phyloP scores from a whole-genome alignment of 2,797 vertebrate genomes.

The Hemibagrus guttatus region DNA sequence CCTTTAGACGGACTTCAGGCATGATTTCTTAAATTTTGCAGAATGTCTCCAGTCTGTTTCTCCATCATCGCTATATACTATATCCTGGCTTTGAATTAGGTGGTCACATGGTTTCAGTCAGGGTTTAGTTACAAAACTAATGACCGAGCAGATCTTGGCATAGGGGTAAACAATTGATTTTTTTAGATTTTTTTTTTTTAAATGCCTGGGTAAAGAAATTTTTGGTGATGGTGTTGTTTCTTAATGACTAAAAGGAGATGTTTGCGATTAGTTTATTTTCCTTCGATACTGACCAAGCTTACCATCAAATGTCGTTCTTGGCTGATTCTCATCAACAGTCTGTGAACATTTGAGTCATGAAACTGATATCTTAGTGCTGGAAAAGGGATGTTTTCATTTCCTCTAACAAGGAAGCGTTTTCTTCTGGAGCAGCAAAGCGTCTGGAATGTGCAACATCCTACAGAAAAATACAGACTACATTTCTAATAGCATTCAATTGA shows the following conservation, averaged over 20 bases:
- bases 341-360: slow-evolving; percentile 12
- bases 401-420: slow-evolving; percentile 21
- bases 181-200: too few species aligned
- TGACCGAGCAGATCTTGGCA: background rate
- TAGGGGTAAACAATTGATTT: background rate
- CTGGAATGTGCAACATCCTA: slow-evolving; percentile 44
- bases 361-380: slow-evolving; percentile 51
- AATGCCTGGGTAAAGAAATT: background rate
- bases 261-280: background rate
- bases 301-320: slow-evolving; percentile 6
- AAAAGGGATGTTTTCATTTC: slow-evolving; percentile 56
- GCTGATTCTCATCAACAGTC: slow-evolving; percentile 27
- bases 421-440: slow-evolving; percentile 14
- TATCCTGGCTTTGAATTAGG: background rate
- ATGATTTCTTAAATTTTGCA: background rate
- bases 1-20: background rate
- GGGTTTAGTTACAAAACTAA: background rate
- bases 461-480: slow-evolving; percentile 33
- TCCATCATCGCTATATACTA: background rate
- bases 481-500: slow-evolving; percentile 46
- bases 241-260: background rate
- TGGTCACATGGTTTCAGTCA: too few species aligned
- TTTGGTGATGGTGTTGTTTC: background rate
- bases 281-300: background rate
- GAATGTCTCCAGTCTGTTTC: background rate